phyloP scores from a whole-genome alignment of 1,140 invertebrate species.

The Lucilia sericata region DNA sequence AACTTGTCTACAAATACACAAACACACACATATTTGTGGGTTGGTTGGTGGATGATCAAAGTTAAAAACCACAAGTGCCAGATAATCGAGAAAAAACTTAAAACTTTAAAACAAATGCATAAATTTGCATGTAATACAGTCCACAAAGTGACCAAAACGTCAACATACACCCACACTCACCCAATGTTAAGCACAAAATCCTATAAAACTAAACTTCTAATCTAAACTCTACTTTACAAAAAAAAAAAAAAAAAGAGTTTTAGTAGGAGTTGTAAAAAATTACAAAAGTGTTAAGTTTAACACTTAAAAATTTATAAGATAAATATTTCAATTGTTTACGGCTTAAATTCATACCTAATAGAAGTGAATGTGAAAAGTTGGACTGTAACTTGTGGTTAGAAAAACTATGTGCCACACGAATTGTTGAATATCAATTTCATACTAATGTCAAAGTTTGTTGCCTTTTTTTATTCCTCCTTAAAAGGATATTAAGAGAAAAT shows the following conservation, averaged over 20 bases:
- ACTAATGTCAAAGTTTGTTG: not conserved
- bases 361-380: not conserved
- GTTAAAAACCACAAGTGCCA: not conserved
- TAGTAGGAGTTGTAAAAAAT: not conserved
- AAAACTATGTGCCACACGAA: not conserved
- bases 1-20: not conserved
- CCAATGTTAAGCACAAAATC: not conserved
- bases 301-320: slow-evolving; percentile 4
- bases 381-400: not conserved
- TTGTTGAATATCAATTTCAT: not conserved
- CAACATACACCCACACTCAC: not conserved
- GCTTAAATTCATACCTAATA: not conserved
- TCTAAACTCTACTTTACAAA: not conserved
- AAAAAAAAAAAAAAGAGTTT: not conserved
- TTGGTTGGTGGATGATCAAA: not conserved
- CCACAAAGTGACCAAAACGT: not conserved
- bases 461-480: not conserved
- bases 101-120: not conserved
- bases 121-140: not conserved
- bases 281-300: slow-evolving; percentile 5
- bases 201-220: not conserved
- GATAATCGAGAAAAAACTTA: not conserved
- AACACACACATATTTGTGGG: not conserved
- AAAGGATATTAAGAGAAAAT: not conserved
- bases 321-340: not conserved